Evolutionary conservation across 2,797 vertebrate species (phyloP).

Genomic region (Allobates femoralis): DNA sequence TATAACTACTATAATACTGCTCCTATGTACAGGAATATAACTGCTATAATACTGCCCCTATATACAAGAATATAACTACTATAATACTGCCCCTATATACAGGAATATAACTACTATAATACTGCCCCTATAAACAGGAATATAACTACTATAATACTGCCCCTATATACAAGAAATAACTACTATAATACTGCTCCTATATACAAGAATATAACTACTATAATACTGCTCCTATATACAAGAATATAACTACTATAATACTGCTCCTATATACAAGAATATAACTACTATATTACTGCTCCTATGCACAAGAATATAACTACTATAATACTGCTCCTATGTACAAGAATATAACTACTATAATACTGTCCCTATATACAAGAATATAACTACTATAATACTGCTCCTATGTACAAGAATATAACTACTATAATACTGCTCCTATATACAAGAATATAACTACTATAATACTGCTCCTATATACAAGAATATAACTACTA

Average conservation of each 20-base stretch:
- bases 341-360: constrained; percentile 16
- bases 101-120: constrained; percentile 16
- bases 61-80: too few species aligned
- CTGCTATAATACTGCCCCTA: too few species aligned
- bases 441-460: neutral
- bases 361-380: neutral
- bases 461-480: constrained; percentile 3
- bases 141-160: neutral
- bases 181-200: neutral
- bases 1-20: constrained; percentile 17
- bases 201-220: constrained; percentile 20
- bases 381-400: constrained; percentile 20
- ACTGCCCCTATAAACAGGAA: neutral
- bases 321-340: constrained; percentile 15
- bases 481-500: constrained; percentile 12
- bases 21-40: too few species aligned
- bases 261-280: neutral
- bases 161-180: neutral
- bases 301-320: neutral
- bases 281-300: constrained; percentile 5
- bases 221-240: constrained; percentile 1
- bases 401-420: constrained; percentile 4
- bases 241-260: constrained; percentile 16
- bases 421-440: constrained; percentile 26
- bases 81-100: neutral